A percentile compares a stretch with the other conserved stretches of the same genome.
These are phyloP conservation scores for Falco cherrug DNA, from an alignment of 2,797 vertebrate genomes.

Conservation along the genomic window DNA sequence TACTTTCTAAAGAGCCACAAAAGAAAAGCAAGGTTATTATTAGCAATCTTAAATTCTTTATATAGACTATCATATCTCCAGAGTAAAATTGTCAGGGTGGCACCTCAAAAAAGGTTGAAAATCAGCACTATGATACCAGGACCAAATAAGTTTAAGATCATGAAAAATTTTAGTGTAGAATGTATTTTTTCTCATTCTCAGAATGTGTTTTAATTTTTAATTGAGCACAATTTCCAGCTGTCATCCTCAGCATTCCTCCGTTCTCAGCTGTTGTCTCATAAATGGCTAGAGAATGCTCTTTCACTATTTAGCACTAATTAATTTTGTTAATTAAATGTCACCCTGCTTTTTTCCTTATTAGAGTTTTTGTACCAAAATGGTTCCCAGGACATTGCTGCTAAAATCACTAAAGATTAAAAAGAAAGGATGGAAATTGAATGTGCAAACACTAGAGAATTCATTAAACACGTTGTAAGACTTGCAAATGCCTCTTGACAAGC, in stretches of 20 bases:
- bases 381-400: conserved; percentile 53
- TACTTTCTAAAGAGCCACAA: not conserved
- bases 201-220: conserved; percentile 56
- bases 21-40: not conserved
- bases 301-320: conserved; percentile 66
- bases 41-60: not conserved
- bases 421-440: conserved; percentile 58
- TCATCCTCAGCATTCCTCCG: conserved; percentile 35
- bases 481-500: conserved; percentile 56
- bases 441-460: conserved; percentile 59
- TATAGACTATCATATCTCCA: not conserved
- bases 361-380: conserved; percentile 55
- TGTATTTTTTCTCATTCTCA: not conserved
- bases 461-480: conserved; percentile 25
- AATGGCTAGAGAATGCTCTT: conserved; percentile 55
- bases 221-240: conserved; percentile 54
- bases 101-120: not conserved
- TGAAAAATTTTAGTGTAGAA: not conserved
- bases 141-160: not conserved
- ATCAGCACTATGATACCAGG: not conserved
- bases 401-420: conserved; percentile 64
- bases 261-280: conserved; percentile 59
- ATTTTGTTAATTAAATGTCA: conserved; percentile 74
- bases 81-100: not conserved
- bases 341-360: conserved; percentile 62